Evolutionary conservation across 1,140 invertebrate species (phyloP).

Genomic region (Muscidifurax raptorellus): DNA sequence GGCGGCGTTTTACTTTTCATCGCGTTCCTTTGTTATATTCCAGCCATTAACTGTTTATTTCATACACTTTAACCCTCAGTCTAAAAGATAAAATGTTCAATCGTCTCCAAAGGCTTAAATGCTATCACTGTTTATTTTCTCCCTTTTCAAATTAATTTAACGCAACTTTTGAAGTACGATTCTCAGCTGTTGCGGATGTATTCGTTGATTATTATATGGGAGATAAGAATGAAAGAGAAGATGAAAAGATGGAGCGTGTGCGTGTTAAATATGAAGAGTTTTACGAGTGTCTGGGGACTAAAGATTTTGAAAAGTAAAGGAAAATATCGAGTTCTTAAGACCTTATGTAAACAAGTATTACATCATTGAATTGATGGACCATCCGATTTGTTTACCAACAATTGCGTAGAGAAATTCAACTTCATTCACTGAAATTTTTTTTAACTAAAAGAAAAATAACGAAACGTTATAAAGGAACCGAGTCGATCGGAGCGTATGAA

Average conservation of each 20-base stretch:
- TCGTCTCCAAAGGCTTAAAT: slow-evolving; percentile 1
- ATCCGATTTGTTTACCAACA: slow-evolving; percentile 47
- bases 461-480: slow-evolving; percentile 5
- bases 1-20: slow-evolving; percentile 31
- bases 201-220: slow-evolving; percentile 36
- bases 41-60: neutral
- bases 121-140: slow-evolving; percentile 17
- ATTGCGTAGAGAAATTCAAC: slow-evolving; percentile 33
- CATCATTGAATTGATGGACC: slow-evolving; percentile 45
- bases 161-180: slow-evolving; percentile 18
- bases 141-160: slow-evolving; percentile 8
- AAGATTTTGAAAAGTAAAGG: slow-evolving; percentile 30
- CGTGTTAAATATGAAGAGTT: slow-evolving; percentile 47
- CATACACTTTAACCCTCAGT: neutral
- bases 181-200: slow-evolving; percentile 32
- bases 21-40: slow-evolving; percentile 17
- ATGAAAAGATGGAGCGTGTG: slow-evolving; percentile 33
- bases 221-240: slow-evolving; percentile 40
- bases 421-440: slow-evolving; percentile 44
- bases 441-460: slow-evolving; percentile 3
- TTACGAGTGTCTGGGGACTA: slow-evolving; percentile 45
- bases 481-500: slow-evolving; percentile 29
- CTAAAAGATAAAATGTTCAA: slow-evolving; percentile 2
- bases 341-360: slow-evolving; percentile 45
- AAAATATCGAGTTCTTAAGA: slow-evolving; percentile 33